phyloP scores from a whole-genome alignment of 2,113 vertebrate genomes.

The Myiopsitta monachus region DNA sequence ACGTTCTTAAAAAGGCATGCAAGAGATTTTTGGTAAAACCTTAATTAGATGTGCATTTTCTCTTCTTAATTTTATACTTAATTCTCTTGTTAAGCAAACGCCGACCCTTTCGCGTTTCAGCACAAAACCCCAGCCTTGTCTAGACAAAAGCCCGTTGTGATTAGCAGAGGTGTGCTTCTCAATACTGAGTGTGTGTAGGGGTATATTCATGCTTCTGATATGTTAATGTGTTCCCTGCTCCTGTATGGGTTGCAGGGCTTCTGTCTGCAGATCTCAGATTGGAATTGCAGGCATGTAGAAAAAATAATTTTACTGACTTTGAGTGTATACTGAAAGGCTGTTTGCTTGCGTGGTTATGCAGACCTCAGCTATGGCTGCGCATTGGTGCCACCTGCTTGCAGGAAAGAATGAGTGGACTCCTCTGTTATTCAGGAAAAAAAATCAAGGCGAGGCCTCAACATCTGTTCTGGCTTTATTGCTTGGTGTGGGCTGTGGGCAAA shows the following conservation, averaged over 20 bases:
- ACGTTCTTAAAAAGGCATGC: background rate
- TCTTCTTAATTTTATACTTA: background rate
- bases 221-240: background rate
- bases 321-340: background rate
- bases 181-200: background rate
- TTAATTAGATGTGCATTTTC: background rate
- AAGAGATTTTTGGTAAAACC: background rate
- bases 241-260: background rate
- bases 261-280: background rate
- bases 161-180: conserved; percentile 36
- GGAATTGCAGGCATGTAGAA: background rate
- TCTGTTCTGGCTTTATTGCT: conserved; percentile 60
- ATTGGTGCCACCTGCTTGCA: conserved; percentile 61
- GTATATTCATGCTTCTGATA: background rate
- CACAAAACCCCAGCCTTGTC: background rate
- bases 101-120: background rate
- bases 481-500: background rate
- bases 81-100: background rate
- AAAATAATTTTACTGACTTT: background rate
- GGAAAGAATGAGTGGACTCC: background rate
- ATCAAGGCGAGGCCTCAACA: conserved; percentile 27
- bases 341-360: conserved; percentile 27
- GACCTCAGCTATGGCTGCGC: conserved; percentile 42
- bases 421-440: conserved; percentile 7
- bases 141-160: conserved; percentile 8